Conservation (phyloP, 2,113 vertebrate genomes). For the Nycticebus coucang region DNA sequence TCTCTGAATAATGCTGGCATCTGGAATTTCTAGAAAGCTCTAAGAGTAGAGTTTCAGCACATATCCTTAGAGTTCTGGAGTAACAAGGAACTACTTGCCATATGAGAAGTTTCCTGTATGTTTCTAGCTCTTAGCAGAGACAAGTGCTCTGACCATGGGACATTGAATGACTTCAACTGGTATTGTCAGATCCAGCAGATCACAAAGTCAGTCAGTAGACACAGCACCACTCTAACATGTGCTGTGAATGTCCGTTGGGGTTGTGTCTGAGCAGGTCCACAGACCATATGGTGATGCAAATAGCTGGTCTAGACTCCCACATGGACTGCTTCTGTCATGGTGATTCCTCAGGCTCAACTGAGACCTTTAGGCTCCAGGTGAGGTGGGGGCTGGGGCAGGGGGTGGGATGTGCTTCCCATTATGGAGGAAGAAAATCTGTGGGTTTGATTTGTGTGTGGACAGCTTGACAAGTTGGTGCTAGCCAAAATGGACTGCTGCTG, state of each 20-base stretch:
- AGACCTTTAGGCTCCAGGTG: background rate
- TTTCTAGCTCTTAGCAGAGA: background rate
- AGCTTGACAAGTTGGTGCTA: background rate
- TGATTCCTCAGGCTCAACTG: background rate
- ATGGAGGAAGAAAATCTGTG: background rate
- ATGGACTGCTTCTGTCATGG: background rate
- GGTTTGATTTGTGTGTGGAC: background rate
- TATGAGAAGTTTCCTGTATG: no score
- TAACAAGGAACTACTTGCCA: background rate
- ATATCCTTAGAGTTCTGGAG: background rate
- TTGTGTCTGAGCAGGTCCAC: background rate
- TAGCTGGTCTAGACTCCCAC: background rate
- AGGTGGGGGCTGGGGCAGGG: background rate
- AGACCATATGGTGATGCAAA: background rate
- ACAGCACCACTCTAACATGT: background rate
- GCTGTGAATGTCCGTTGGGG: background rate
- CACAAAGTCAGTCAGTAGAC: background rate
- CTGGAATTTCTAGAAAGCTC: background rate
- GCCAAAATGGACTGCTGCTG: background rate
- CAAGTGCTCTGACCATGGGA: background rate
- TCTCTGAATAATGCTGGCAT: background rate
- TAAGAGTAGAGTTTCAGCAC: background rate
- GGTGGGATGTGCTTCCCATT: background rate
- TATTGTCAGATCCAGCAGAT: background rate
- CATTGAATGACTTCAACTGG: background rate